Conservation (phyloP, 2,888 invertebrate species). For the Erebia aethiops region DNA sequence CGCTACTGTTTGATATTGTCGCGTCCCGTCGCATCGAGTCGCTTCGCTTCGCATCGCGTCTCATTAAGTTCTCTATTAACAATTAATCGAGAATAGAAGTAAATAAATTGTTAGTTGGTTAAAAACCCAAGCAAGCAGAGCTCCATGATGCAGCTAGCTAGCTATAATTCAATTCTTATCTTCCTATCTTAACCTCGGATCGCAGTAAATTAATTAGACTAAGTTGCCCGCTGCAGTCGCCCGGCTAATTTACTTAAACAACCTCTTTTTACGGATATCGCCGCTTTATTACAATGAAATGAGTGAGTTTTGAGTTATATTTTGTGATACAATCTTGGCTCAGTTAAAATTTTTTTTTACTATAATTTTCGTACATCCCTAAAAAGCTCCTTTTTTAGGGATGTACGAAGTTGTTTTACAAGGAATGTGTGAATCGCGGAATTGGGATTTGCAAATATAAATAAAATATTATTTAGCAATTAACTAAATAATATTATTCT, state of each 20-base stretch:
- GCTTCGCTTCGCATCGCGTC: too few relatives aligned
- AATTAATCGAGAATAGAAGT: too few relatives aligned
- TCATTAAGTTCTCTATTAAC: too few relatives aligned
- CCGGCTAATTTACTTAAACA: slow-evolving; percentile 58
- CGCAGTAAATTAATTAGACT: slow-evolving; percentile 55
- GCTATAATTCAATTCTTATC: slow-evolving; percentile 58
- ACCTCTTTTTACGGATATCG: slow-evolving; percentile 47
- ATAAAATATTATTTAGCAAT: too few relatives aligned
- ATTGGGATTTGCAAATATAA: too few relatives aligned
- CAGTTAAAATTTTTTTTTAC: not conserved
- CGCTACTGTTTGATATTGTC: too few relatives aligned
- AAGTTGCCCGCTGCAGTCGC: slow-evolving; percentile 51
- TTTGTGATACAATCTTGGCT: slow-evolving; percentile 14
- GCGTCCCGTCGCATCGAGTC: too few relatives aligned
- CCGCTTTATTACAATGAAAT: slow-evolving; percentile 43
- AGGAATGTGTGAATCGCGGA: too few relatives aligned
- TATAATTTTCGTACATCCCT: too few relatives aligned
- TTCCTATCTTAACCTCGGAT: slow-evolving; percentile 53
- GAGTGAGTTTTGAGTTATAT: slow-evolving; percentile 38
- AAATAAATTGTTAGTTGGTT: slow-evolving; percentile 30
- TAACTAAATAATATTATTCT: too few relatives aligned
- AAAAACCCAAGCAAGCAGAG: slow-evolving; percentile 37
- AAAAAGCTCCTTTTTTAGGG: too few relatives aligned
- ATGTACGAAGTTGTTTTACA: too few relatives aligned
- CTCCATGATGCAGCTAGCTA: slow-evolving; percentile 36